Conservation (phyloP, 2,888 invertebrate species). For the Aspidiotus destructor region DNA sequence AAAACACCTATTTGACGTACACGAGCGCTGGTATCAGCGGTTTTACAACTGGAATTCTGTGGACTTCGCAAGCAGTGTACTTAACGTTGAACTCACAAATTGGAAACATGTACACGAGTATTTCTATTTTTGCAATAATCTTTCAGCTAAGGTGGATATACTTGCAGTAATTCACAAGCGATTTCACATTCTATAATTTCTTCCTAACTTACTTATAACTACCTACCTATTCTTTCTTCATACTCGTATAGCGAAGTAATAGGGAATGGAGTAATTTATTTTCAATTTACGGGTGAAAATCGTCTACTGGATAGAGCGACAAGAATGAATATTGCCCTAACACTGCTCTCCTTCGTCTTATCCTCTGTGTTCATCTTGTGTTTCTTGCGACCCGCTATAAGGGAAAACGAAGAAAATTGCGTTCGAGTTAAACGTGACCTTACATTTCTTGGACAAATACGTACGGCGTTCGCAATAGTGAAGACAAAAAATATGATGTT, state of each 20-base stretch:
- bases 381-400: constrained; percentile 4
- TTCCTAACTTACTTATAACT: neutral
- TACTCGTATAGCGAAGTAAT: constrained; percentile 23
- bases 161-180: neutral
- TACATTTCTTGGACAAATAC: too few species aligned
- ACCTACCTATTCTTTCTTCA: too few species aligned
- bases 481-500: too few species aligned
- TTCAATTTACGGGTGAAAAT: constrained; percentile 11
- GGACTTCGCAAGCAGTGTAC: constrained; percentile 91
- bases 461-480: too few species aligned
- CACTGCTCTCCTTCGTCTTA: constrained; percentile 12
- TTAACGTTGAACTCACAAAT: constrained; percentile 78
- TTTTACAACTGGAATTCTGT: constrained; percentile 81
- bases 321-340: constrained; percentile 6
- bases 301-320: constrained; percentile 14
- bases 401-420: constrained; percentile 7
- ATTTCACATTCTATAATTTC: neutral
- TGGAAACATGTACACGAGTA: constrained; percentile 80
- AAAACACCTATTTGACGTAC: constrained; percentile 17
- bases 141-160: constrained; percentile 70
- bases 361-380: constrained; percentile 19
- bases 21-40: constrained; percentile 63
- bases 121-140: constrained; percentile 92
- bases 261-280: constrained; percentile 28
- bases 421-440: too few species aligned